phyloP scores from a whole-genome alignment of 2,113 vertebrate genomes.

The Nycticebus coucang region DNA sequence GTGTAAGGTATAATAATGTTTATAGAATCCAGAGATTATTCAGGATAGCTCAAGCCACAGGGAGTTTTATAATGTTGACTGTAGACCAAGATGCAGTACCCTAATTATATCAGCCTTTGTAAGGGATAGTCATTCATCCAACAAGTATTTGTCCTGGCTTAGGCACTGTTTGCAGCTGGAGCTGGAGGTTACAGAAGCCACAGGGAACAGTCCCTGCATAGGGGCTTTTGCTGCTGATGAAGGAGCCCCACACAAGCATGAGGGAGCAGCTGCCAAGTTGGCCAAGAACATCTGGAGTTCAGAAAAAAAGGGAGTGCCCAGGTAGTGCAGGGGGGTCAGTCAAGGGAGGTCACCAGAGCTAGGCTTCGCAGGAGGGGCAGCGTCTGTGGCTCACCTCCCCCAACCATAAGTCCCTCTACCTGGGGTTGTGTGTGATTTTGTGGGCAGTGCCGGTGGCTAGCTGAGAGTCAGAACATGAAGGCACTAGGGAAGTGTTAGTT shows the following conservation, averaged over 20 bases:
- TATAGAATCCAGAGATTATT: background rate
- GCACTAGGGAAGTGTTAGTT: background rate
- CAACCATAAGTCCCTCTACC: background rate
- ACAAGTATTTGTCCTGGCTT: accelerated
- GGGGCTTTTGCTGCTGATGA: background rate
- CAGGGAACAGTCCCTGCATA: accelerated
- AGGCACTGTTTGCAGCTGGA: background rate
- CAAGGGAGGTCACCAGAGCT: too few species aligned
- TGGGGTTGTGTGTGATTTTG: background rate
- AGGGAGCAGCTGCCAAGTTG: background rate
- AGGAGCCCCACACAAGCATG: background rate
- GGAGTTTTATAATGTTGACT: background rate
- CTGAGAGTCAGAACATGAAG: accelerated
- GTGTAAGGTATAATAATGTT: background rate
- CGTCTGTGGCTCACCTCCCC: too few species aligned
- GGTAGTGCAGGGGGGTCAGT: background rate
- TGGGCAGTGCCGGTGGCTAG: background rate
- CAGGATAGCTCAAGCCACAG: background rate
- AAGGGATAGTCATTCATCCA: background rate
- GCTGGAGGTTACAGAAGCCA: background rate
- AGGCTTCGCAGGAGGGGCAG: too few species aligned
- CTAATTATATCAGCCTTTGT: background rate
- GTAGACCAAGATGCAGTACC: background rate
- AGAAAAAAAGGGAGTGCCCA: background rate
- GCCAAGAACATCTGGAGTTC: background rate